A percentile compares a stretch with the other conserved stretches of the same genome.
Conservation (phyloP, 2,797 vertebrate species). For the Cryptoprocta ferox region DNA sequence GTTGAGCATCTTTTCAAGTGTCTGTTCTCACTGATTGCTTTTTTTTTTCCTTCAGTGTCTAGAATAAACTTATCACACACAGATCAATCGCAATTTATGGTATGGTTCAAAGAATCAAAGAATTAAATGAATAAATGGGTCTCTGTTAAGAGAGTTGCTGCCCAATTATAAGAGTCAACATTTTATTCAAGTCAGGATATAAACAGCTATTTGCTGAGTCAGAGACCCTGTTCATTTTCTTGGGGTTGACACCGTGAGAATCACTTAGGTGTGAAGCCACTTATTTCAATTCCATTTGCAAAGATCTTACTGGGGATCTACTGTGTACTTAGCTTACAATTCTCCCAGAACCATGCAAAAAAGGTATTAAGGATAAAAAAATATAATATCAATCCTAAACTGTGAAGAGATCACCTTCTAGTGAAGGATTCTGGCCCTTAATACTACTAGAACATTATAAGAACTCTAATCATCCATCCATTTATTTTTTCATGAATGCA, state of each 20-base stretch:
- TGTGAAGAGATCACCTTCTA: background rate
- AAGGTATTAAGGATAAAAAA: constrained; percentile 1
- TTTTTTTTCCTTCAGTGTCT: background rate
- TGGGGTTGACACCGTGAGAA: background rate
- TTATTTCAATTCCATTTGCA: constrained; percentile 15
- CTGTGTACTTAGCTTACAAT: background rate
- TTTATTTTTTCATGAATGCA: background rate
- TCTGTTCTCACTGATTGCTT: background rate
- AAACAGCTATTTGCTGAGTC: background rate
- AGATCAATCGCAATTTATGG: background rate
- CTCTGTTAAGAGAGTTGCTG: background rate
- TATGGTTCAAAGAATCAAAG: background rate
- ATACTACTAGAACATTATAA: background rate
- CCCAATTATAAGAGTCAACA: background rate
- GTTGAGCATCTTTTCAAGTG: background rate
- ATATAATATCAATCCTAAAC: background rate
- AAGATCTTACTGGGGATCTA: background rate
- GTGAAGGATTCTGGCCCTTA: background rate
- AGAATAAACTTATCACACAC: constrained; percentile 20
- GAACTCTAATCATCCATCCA: background rate
- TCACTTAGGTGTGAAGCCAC: background rate
- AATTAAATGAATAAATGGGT: constrained; percentile 12
- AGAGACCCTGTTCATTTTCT: background rate
- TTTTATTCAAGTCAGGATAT: background rate
- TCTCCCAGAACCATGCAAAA: background rate